A percentile compares a stretch with the other conserved stretches of the same genome.
Evolutionary conservation across 2,797 vertebrate species (phyloP).

Genomic region (Hippoglossus hippoglossus): DNA sequence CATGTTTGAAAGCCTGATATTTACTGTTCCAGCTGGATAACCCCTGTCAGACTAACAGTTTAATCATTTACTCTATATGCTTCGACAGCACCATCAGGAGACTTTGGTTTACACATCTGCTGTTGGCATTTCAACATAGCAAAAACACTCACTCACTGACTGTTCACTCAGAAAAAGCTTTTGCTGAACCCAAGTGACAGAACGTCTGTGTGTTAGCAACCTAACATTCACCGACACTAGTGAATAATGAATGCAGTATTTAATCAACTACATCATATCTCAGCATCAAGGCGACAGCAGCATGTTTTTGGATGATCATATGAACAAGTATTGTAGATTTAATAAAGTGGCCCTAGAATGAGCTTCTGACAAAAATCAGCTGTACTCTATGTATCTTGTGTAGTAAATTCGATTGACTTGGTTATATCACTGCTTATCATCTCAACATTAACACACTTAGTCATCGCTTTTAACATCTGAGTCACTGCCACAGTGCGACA

Average conservation of each 20-base stretch:
- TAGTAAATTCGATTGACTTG: too few species aligned
- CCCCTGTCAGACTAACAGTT: background rate
- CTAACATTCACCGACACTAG: background rate
- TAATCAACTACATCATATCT: background rate
- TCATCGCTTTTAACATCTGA: too few species aligned
- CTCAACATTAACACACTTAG: too few species aligned
- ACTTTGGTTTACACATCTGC: background rate
- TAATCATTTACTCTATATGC: slow-evolving; percentile 30
- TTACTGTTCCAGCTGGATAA: slow-evolving; percentile 8
- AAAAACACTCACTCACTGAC: slow-evolving; percentile 2
- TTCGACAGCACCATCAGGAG: background rate
- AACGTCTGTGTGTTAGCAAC: background rate
- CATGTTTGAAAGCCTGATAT: slow-evolving; percentile 7
- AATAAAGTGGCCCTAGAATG: too few species aligned
- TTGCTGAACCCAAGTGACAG: background rate
- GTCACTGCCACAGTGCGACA: too few species aligned
- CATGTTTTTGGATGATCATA: background rate
- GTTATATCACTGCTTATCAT: too few species aligned
- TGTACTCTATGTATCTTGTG: too few species aligned
- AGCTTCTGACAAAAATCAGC: too few species aligned
- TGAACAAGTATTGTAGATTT: background rate
- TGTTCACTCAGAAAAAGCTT: background rate
- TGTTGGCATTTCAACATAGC: slow-evolving; percentile 11
- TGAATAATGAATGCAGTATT: background rate
- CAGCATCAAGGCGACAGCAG: background rate